phyloP scores from a whole-genome alignment of 1,140 invertebrate species.

The Apis florea region DNA sequence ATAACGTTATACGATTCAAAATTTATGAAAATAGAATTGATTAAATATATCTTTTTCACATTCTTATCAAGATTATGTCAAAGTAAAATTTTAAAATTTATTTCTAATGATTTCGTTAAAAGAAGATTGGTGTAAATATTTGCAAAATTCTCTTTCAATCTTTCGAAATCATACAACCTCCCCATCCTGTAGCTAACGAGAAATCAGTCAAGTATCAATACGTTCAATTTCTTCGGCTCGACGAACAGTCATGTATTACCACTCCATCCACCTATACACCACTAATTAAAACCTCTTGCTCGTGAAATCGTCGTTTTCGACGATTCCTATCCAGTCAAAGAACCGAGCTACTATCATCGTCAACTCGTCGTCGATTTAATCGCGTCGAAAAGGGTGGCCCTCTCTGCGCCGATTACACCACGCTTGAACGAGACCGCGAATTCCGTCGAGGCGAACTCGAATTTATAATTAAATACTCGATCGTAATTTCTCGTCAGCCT shows the following conservation, averaged over 20 bases:
- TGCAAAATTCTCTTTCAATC: too few species aligned
- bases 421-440: conserved; percentile 16
- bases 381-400: conserved; percentile 16
- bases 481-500: conserved; percentile 27
- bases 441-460: conserved; percentile 15
- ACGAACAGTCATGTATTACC: background rate
- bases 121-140: too few species aligned
- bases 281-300: background rate
- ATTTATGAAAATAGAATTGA: background rate
- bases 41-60: background rate
- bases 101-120: too few species aligned
- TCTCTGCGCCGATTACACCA: background rate
- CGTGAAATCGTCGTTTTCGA: conserved; percentile 27
- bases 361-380: conserved; percentile 36
- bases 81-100: background rate
- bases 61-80: background rate
- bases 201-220: background rate
- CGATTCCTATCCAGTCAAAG: conserved; percentile 20
- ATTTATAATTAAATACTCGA: conserved; percentile 46
- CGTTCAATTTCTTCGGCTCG: background rate
- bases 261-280: background rate
- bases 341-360: background rate
- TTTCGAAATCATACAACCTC: too few species aligned
- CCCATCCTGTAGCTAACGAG: background rate
- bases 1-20: background rate